Evolutionary conservation across 2,113 vertebrate genomes (phyloP), one percentile per base, ranked within the genome.

Genomic region (Nibea coibor): DNA sequence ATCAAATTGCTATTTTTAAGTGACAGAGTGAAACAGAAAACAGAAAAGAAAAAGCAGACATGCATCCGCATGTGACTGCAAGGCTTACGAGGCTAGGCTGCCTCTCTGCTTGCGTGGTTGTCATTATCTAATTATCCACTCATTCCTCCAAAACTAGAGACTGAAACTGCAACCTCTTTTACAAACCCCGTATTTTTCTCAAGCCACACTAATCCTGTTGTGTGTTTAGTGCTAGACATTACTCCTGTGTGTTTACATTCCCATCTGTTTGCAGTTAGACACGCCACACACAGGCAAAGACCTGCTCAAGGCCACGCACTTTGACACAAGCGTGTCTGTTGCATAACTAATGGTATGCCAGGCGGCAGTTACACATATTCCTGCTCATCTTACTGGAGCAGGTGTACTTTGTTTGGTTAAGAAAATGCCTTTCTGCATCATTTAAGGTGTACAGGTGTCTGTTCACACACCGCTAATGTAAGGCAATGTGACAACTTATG

Each of bases 231-330:
- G 50, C 78, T 31, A 80, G 73, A 79, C 64, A 62, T 86, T 63
- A 82, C 58, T 45, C 56, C 6, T 10, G 59, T 67, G 65, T 93
- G 86, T 90, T 90, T 91, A 87, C 87, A 89, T 91, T 84, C 83
- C 83, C 84, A 81, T 88, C 81, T 75, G 88, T 85, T 88, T 89
- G 76, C 87, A 86, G 80, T 83, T 82, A 86, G 85, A 89, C 85
- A 59, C 24, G 26, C 82, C 82, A 75, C 87, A 91, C 86, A 77
- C 82, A 85, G 64, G 65, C 73, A 79, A 73, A 80, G 42, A 78
- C 58, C 48, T 58, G 81, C 86, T 80, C 64, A 86, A 81, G 87
- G 89, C 79, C 51, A 10, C 28, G 71, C 58, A 72, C 85, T 87
- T 70, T 87, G 79, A 4, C 35, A 71, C 67, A 80, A 76, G 56